Conservation (phyloP, 2,797 vertebrate species). For the Geotrypetes seraphini region DNA sequence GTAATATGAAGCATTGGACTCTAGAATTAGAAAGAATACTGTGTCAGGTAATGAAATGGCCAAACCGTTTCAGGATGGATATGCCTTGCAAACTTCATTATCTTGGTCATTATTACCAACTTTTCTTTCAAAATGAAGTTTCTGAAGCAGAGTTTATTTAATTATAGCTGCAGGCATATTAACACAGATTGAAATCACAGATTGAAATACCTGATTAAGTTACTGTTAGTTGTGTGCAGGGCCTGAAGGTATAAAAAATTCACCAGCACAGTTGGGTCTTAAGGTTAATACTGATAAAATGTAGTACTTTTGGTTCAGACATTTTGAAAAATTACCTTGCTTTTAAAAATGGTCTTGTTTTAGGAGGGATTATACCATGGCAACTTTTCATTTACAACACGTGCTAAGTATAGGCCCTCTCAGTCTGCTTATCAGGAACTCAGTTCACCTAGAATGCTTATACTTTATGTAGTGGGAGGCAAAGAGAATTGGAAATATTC, state of each 20-base stretch:
- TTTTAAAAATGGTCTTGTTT: not conserved
- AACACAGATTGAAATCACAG: not conserved
- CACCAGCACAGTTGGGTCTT: not conserved
- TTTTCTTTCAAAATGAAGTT: not conserved
- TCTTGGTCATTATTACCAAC: not conserved
- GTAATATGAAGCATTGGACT: too few relatives aligned
- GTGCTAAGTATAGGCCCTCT: too few relatives aligned
- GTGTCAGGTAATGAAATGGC: too few relatives aligned
- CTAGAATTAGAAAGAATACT: too few relatives aligned
- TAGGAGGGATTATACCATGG: too few relatives aligned
- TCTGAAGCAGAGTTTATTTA: not conserved
- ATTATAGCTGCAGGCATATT: not conserved
- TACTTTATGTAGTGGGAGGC: too few relatives aligned
- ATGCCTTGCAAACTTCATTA: not conserved
- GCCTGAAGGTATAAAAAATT: not conserved
- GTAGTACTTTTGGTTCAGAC: not conserved
- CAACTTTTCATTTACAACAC: too few relatives aligned
- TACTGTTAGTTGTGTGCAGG: not conserved
- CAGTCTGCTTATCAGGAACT: too few relatives aligned
- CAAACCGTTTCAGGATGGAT: too few relatives aligned
- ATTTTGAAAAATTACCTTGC: not conserved
- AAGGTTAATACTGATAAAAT: slow-evolving; percentile 3
- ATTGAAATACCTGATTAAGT: not conserved
- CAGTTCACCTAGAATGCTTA: too few relatives aligned
- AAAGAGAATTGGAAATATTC: too few relatives aligned